Evolutionary conservation across 2,888 invertebrate species (phyloP).

Genomic region (Chrysodeixis includens): DNA sequence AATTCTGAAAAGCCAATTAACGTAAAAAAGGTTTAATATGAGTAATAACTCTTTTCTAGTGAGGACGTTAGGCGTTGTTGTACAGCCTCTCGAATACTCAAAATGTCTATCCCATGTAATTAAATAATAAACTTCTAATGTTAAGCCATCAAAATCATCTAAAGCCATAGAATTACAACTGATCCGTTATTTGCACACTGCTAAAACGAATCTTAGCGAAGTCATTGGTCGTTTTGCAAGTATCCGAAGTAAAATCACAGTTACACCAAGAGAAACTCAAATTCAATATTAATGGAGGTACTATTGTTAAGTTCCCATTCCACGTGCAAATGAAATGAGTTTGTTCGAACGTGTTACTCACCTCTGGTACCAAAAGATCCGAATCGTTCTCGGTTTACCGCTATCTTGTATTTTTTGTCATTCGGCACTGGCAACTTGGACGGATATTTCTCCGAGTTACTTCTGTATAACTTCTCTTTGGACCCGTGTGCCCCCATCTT

Average conservation of each 20-base stretch:
- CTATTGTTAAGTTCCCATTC: slow-evolving; percentile 26
- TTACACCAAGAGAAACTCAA: slow-evolving; percentile 25
- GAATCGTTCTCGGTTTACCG: slow-evolving; percentile 91
- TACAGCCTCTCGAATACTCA: too few relatives aligned
- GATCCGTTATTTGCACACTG: neutral
- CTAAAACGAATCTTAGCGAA: neutral
- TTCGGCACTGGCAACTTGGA: slow-evolving; percentile 88
- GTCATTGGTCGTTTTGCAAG: neutral
- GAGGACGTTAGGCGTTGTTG: neutral
- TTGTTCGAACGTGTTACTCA: slow-evolving; percentile 67
- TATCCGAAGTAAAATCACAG: slow-evolving; percentile 3
- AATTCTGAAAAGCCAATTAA: neutral
- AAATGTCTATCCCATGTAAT: too few relatives aligned
- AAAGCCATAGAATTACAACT: too few relatives aligned
- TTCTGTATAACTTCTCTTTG: slow-evolving; percentile 92
- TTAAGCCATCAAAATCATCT: too few relatives aligned
- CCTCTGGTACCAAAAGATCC: slow-evolving; percentile 92
- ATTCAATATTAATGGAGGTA: slow-evolving; percentile 14
- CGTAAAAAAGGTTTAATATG: neutral
- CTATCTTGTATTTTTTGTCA: slow-evolving; percentile 89
- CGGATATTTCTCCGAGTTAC: slow-evolving; percentile 90
- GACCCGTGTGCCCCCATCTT: slow-evolving; percentile 94
- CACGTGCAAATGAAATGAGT: slow-evolving; percentile 29
- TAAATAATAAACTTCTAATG: too few relatives aligned
- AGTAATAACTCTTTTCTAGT: neutral